Evolutionary conservation across 2,797 vertebrate genomes (phyloP).

Genomic region (Euphonia xanthogaster): DNA sequence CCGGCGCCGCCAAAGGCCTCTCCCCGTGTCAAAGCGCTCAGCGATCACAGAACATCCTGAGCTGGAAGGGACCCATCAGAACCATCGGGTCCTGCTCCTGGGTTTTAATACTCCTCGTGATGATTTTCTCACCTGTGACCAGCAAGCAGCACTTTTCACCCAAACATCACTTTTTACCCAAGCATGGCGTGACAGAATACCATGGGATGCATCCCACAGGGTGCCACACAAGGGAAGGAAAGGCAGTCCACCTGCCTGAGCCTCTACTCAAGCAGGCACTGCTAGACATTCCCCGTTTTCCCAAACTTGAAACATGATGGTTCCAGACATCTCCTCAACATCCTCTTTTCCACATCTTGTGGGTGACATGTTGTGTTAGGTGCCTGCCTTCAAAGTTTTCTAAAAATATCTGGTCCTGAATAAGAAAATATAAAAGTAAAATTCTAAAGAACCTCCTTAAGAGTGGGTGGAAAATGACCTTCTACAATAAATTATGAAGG

Average conservation of each 20-base stretch:
- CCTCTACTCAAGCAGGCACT: not conserved
- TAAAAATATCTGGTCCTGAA: not conserved
- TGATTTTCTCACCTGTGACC: not conserved
- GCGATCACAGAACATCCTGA: not conserved
- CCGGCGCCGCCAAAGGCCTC: not conserved
- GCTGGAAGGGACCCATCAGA: not conserved
- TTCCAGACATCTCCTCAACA: not conserved
- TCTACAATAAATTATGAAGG: not conserved
- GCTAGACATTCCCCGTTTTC: no score
- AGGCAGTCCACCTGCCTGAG: not conserved
- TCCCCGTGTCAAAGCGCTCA: not conserved
- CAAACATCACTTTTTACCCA: not conserved
- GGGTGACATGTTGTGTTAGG: fast-evolving
- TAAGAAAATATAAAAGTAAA: not conserved
- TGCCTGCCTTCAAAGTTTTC: not conserved
- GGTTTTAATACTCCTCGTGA: not conserved
- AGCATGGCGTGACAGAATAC: not conserved
- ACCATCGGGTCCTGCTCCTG: not conserved
- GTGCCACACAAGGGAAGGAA: not conserved
- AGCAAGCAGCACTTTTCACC: not conserved
- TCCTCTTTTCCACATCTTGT: not conserved
- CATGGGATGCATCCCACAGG: fast-evolving
- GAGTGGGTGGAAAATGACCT: not conserved
- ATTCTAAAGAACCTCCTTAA: not conserved
- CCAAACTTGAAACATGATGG: not conserved